phyloP scores from a whole-genome alignment of 2,113 vertebrate genomes.

The Podarcis cretensis region DNA sequence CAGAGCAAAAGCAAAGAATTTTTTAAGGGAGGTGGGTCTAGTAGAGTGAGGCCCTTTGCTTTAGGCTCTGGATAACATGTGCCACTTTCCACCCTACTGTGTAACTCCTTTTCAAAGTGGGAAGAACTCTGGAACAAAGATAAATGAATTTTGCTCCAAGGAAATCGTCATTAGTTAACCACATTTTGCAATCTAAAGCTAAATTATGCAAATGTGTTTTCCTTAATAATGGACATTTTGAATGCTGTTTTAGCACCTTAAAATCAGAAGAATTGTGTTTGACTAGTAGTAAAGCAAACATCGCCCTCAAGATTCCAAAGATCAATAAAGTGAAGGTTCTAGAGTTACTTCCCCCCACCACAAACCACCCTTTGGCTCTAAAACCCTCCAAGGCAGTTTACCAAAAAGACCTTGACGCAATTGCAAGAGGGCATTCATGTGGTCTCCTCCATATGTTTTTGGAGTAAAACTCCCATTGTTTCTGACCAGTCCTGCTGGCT shows the following conservation, averaged over 20 bases:
- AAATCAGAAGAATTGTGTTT: not conserved
- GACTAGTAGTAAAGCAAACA: not conserved
- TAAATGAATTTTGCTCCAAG: not conserved
- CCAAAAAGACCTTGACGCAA: not conserved
- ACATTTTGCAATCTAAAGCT: not conserved
- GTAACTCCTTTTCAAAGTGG: not conserved
- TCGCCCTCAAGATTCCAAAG: not conserved
- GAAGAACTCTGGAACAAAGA: not conserved
- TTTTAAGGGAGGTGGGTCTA: not conserved
- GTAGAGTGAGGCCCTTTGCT: not conserved
- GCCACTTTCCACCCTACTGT: too few species aligned
- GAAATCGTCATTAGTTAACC: not conserved
- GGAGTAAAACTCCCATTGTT: too few species aligned
- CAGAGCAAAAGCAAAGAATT: constrained; percentile 5
- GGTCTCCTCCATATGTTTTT: too few species aligned
- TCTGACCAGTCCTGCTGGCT: not conserved
- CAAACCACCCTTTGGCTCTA: not conserved
- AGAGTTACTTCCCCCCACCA: not conserved
- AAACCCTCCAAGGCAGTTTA: not conserved
- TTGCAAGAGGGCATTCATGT: too few species aligned
- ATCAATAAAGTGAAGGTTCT: not conserved
- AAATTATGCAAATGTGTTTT: not conserved
- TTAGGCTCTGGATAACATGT: not conserved
- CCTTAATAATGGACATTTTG: not conserved
- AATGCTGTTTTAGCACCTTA: not conserved